Percentiles rank a stretch among this genome's conserved stretches.
phyloP scores from a whole-genome alignment of 2,797 vertebrate species.

The Semaprochilodus insignis region DNA sequence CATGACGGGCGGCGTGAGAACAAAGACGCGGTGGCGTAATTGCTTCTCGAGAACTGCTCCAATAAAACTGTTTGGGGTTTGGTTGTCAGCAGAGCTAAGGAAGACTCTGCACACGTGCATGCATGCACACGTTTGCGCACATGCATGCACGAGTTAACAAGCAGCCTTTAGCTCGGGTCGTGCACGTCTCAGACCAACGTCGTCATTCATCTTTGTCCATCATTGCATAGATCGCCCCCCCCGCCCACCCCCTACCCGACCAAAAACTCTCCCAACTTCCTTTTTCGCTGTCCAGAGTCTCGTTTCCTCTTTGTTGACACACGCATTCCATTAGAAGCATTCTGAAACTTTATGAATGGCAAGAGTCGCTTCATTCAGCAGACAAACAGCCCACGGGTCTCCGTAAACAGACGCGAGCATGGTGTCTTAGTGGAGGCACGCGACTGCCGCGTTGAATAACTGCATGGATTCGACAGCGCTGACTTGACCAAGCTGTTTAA shows the following conservation, averaged over 20 bases:
- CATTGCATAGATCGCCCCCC: neutral
- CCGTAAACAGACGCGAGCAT: neutral
- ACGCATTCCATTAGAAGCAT: conserved; percentile 39
- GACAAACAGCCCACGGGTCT: conserved; percentile 21
- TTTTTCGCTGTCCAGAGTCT: conserved; percentile 48
- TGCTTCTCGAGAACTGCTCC: conserved; percentile 37
- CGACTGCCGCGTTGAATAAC: conserved; percentile 11
- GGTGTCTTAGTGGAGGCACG: neutral
- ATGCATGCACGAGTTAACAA: neutral
- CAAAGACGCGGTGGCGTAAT: conserved; percentile 32
- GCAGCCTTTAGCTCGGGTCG: neutral
- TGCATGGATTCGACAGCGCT: conserved; percentile 2
- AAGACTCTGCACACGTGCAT: conserved; percentile 12
- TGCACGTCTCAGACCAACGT: conserved; percentile 12
- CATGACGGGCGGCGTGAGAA: conserved; percentile 27
- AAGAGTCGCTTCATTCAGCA: conserved; percentile 48
- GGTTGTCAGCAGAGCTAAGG: conserved; percentile 31
- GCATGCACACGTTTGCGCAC: neutral
- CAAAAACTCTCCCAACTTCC: conserved; percentile 32
- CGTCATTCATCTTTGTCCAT: neutral
- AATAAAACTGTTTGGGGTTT: conserved; percentile 30
- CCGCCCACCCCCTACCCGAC: neutral
- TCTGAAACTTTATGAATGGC: conserved; percentile 49
- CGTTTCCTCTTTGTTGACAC: conserved; percentile 44
- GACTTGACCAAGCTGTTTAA: conserved; percentile 41